phyloP scores from a whole-genome alignment of 2,797 vertebrate genomes.

The Cyprinella venusta region DNA sequence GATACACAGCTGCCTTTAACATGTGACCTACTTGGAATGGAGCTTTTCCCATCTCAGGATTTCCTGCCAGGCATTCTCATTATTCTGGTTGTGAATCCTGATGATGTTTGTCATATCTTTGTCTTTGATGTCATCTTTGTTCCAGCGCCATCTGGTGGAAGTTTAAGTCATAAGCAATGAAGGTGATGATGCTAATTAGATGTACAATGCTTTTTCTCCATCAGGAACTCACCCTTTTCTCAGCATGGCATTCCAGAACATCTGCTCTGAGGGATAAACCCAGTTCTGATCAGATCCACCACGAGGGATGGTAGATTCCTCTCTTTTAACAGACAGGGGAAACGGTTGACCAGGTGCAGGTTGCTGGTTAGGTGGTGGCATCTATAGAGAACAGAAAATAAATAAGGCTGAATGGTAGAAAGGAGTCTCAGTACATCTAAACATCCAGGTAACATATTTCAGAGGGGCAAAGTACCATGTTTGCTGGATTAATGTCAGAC shows the following conservation, averaged over 20 bases:
- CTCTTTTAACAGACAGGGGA: constrained; percentile 78
- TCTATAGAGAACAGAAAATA: constrained; percentile 66
- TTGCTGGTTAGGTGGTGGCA: constrained; percentile 86
- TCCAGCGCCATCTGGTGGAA: constrained; percentile 84
- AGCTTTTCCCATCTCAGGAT: constrained; percentile 90
- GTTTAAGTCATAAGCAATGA: constrained; percentile 24
- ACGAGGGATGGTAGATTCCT: constrained; percentile 85
- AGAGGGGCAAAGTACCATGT: constrained; percentile 76
- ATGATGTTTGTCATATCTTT: constrained; percentile 87
- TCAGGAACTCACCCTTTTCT: constrained; percentile 80
- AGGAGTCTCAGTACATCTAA: background rate
- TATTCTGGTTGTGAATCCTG: constrained; percentile 88
- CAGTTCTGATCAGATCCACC: constrained; percentile 81
- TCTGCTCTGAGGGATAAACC: constrained; percentile 89
- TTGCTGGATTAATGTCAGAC: constrained; percentile 81
- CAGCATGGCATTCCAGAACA: constrained; percentile 93
- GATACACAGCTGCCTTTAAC: background rate
- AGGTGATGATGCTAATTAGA: background rate
- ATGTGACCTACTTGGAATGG: constrained; percentile 74
- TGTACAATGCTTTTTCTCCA: background rate
- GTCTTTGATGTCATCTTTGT: constrained; percentile 79
- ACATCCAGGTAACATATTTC: background rate
- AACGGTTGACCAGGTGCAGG: constrained; percentile 83
- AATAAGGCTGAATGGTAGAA: background rate
- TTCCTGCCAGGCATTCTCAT: constrained; percentile 87